Evolutionary conservation across 2,113 vertebrate species (phyloP), one percentile per base, ranked within the genome.

Genomic region (Cyphomyrus discorhynchus): DNA sequence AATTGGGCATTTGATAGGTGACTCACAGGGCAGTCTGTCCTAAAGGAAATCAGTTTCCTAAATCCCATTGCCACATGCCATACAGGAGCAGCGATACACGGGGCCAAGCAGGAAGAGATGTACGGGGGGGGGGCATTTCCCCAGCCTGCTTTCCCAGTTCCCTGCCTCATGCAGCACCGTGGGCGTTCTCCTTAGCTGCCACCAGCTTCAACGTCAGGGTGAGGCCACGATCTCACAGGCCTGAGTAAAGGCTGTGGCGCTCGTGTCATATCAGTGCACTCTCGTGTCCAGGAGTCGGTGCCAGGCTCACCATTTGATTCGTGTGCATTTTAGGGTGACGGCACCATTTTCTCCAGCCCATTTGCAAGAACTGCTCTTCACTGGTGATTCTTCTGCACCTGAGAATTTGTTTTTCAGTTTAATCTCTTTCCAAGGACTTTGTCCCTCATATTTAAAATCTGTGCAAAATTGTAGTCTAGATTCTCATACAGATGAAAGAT

Each of bases 171-270:
- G 11, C 13, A 35, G 35, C 0, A 3, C 35, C 74, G 1, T 42
- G 15, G 31, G 5, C 15, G 0, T 39, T 19, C 3, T 5, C 1
- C 0, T 19, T 42, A 17, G 0, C 31, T 77, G 27, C 0, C 11
- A 13, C 3, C 35, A 5, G 74, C 35, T 21, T 80, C 31, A 31
- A 80, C 74, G 6, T 42, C 74, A 42, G 74, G 74, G 35, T 19
- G 31, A 80, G 74, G 17, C 17, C 74, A 19, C 35, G 6, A 2
- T 17, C 74, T 77, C 17, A 13, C 70, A 77, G 70, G 15, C 15
- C 4, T 5, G 70, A 31, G 1, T 35, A 6, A 6, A 2, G 35
- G 35, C n/a, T 21, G 74, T 39, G 70, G 31, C 1, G 13, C 2
- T 15, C 5, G 27, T 74, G 66, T 1, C 35, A 39, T 19, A 11